Evolutionary conservation across 2,888 invertebrate species (phyloP).

Genomic region (Apotomis betuletana): DNA sequence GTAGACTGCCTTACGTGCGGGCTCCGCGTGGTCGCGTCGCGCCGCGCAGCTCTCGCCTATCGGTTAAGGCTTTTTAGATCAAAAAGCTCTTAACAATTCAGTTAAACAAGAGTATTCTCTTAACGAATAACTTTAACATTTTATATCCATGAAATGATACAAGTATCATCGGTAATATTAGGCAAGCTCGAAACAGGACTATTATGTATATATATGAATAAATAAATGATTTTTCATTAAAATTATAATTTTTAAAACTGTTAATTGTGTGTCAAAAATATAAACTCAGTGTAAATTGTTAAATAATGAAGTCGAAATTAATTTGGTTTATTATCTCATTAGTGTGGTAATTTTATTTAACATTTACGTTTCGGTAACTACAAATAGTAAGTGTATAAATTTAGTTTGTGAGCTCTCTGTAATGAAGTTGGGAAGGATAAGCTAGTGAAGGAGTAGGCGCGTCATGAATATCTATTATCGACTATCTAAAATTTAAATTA

Average conservation of each 20-base stretch:
- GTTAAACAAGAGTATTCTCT: constrained; percentile 1
- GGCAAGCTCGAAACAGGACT: constrained; percentile 45
- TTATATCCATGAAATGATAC: constrained; percentile 46
- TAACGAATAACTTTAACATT: constrained; percentile 23
- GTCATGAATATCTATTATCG: constrained; percentile 27
- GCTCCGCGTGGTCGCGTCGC: background rate
- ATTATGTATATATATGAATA: constrained; percentile 72
- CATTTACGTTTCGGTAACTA: constrained; percentile 61
- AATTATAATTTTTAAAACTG: constrained; percentile 50
- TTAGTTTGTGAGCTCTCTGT: constrained; percentile 73
- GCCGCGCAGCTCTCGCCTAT: constrained; percentile 1
- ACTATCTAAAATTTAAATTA: constrained; percentile 15
- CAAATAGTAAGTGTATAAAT: constrained; percentile 73
- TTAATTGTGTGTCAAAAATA: constrained; percentile 59
- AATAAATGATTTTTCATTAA: constrained; percentile 59
- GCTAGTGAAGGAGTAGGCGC: constrained; percentile 51
- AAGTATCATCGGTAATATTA: constrained; percentile 47
- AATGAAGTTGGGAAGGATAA: constrained; percentile 60
- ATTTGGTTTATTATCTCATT: constrained; percentile 69
- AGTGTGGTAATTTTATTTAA: constrained; percentile 64
- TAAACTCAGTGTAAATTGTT: constrained; percentile 76
- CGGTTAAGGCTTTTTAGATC: constrained; percentile 51
- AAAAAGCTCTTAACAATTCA: constrained; percentile 49
- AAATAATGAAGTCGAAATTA: constrained; percentile 66
- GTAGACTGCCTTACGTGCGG: background rate